These are phyloP conservation scores for Chaetura pelagica DNA, from an alignment of 2,113 vertebrate genomes.

Conservation along the genomic window DNA sequence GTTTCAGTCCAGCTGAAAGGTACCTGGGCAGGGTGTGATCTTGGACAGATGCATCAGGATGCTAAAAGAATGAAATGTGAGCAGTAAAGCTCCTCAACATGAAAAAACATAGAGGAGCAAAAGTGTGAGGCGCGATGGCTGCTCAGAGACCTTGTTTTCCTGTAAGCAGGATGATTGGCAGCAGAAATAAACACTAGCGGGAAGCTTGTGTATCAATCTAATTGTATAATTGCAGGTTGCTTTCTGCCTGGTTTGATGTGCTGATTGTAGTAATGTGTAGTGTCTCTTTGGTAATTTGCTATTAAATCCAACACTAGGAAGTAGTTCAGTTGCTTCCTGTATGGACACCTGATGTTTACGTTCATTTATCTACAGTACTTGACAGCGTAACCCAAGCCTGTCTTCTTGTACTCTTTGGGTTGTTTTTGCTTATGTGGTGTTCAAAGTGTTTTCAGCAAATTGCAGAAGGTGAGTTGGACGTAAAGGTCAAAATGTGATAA, in stretches of 20 bases:
- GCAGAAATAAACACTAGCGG: conserved; percentile 71
- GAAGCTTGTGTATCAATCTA: conserved; percentile 68
- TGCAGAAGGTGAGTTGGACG: background rate
- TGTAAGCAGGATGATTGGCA: conserved; percentile 66
- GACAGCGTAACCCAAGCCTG: fast-evolving
- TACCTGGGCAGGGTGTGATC: background rate
- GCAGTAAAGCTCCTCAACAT: background rate
- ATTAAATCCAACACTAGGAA: conserved; percentile 28
- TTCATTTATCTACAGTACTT: background rate
- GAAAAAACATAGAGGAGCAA: background rate
- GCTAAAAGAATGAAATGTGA: background rate
- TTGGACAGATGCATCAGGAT: background rate
- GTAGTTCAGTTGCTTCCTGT: conserved; percentile 10
- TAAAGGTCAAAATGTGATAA: conserved; percentile 39
- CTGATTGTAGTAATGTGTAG: conserved; percentile 52
- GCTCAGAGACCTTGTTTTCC: conserved; percentile 64
- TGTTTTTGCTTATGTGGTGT: background rate
- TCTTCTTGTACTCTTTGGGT: fast-evolving
- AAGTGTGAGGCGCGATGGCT: background rate
- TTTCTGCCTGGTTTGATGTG: conserved; percentile 68
- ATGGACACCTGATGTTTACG: background rate
- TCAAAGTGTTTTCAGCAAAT: background rate
- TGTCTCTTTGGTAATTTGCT: conserved; percentile 60
- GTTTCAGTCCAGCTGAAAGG: background rate
- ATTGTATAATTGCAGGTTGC: conserved; percentile 76